Conservation (phyloP, 2,888 invertebrate species). For the Harpagoxenus sublaevis region DNA sequence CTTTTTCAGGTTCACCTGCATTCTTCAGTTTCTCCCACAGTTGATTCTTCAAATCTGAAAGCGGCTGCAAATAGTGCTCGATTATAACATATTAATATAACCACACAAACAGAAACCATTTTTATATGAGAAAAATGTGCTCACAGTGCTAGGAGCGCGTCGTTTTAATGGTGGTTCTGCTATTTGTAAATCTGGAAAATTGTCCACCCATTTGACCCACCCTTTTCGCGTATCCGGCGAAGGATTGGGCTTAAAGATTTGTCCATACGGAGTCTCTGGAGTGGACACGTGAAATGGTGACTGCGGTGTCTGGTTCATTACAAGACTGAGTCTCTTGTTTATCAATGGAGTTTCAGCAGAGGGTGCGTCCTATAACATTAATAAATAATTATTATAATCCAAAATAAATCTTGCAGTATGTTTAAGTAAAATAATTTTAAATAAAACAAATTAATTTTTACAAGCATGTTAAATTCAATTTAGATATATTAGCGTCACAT, state of each 20-base stretch:
- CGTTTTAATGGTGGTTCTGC: conserved; percentile 82
- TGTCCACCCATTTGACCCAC: conserved; percentile 87
- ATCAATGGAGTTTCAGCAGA: conserved; percentile 75
- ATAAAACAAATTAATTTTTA: neutral
- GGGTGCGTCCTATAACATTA: conserved; percentile 61
- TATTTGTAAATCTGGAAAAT: conserved; percentile 85
- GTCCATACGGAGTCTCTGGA: conserved; percentile 88
- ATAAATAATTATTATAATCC: conserved; percentile 5
- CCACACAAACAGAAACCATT: neutral
- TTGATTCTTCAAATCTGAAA: conserved; percentile 83
- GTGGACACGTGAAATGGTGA: conserved; percentile 87
- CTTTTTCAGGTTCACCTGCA: conserved; percentile 68
- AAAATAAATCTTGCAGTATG: neutral
- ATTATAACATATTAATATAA: conserved; percentile 21
- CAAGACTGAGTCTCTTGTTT: conserved; percentile 80
- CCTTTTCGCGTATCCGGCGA: conserved; percentile 87
- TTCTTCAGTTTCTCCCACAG: conserved; percentile 84
- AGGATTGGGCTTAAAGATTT: conserved; percentile 86
- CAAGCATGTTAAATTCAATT: neutral
- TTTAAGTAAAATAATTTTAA: neutral
- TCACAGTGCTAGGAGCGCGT: conserved; percentile 85
- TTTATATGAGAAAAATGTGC: conserved; percentile 38
- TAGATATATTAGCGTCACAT: neutral
- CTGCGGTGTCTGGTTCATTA: conserved; percentile 82
- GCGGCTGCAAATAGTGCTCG: conserved; percentile 77